Conservation (phyloP, 2,888 invertebrate genomes). For the Phasia obesa region DNA sequence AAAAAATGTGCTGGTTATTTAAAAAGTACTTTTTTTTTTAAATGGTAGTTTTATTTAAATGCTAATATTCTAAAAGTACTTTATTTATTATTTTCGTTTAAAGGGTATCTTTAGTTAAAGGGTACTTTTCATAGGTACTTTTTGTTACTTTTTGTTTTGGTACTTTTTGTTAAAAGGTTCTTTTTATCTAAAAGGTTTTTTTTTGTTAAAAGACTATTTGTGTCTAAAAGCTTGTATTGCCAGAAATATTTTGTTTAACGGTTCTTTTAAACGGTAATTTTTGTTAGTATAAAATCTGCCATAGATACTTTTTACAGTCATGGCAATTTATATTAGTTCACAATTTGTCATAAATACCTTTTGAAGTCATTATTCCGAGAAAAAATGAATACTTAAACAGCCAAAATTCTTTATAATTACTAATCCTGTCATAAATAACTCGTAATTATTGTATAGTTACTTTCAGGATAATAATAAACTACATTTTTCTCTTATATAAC, state of each 20-base stretch:
- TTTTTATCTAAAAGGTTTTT: background rate
- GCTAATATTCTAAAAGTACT: no score
- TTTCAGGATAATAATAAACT: constrained; percentile 42
- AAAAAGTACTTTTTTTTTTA: background rate
- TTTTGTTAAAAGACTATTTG: background rate
- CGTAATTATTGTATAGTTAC: constrained; percentile 27
- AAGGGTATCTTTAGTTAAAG: no score
- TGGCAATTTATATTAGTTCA: no score
- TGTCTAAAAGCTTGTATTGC: background rate
- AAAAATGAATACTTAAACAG: background rate
- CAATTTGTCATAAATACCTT: no score
- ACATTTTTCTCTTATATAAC: constrained; percentile 10
- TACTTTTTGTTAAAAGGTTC: background rate
- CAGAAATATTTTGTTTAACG: background rate
- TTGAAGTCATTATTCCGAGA: no score
- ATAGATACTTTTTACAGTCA: no score
- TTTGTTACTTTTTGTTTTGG: no score
- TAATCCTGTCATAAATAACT: background rate
- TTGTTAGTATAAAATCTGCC: no score
- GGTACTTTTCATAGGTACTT: no score
- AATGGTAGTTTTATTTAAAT: background rate
- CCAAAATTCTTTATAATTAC: constrained; percentile 10
- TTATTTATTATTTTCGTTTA: no score
- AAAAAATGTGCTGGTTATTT: background rate
- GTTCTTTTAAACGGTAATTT: background rate